Evolutionary conservation across 2,797 vertebrate genomes (phyloP), one percentile per base, ranked within the genome.

Genomic region (Phoeniculus purpureus): DNA sequence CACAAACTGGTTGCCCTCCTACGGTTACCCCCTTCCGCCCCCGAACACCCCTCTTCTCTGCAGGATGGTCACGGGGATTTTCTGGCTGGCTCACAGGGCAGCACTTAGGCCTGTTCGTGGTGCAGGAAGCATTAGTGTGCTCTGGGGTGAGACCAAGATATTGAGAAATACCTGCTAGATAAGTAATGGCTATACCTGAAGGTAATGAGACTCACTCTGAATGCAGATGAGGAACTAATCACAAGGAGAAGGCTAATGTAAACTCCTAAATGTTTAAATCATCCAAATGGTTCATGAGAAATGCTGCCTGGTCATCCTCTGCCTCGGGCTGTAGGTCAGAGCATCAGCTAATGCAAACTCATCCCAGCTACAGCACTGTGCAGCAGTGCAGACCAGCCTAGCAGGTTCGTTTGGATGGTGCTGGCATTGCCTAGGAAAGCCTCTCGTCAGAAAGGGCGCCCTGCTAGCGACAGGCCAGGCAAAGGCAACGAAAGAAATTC

Each of bases 221-320:
- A 85, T 52, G 81, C 23, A 67, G 79, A 85, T 70, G 52, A 89
- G 22, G n/a, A 80, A 89, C 90, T 85, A 25, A 64, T 83, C 48
- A 67, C 82, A 93, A 85, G 17, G 20, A 80, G 27, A 62, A 78
- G 34, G 73, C 15, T 76, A 81, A 74, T 65, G 47, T 61, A 86
- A 88, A 81, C 32, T 58, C 74, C 50, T 80, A 56, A 64, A 81
- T 16, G 31, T 87, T 90, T 90, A 90, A 90, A 92, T 94, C 66
- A 55, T 73, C 76, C 83, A 81, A 92, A 91, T 81, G 48, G 70
- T 66, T 27, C 70, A 37, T 59, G 76, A 93, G 81, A 83, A 85
- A 34, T 1, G 0, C 51, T 78, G 50, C 27, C 50, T 88, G 48
- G 29, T 72, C 85, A 65, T 82, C 25, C 29, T 60, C 70, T 65